Conservation (phyloP, 2,113 vertebrate species). For the Clarias magur region DNA sequence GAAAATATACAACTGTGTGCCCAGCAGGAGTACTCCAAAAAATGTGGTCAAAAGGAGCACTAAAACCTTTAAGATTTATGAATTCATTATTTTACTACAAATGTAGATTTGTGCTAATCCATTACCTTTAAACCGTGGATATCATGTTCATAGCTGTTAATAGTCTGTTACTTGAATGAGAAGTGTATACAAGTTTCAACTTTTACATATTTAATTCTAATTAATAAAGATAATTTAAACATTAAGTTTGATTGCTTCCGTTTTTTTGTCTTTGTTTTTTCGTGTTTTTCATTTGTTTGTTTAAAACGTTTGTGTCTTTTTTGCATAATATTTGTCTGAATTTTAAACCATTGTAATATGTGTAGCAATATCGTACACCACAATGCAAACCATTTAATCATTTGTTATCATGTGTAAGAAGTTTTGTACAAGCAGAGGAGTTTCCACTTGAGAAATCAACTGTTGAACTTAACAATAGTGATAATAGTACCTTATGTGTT, state of each 20-base stretch:
- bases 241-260: background rate
- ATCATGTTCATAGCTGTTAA: background rate
- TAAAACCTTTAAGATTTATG: background rate
- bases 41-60: background rate
- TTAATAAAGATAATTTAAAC: background rate
- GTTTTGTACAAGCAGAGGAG: background rate
- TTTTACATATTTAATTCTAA: background rate
- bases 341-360: background rate
- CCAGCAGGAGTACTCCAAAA: background rate
- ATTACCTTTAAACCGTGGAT: background rate
- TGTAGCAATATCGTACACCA: background rate
- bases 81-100: background rate
- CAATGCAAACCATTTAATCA: background rate
- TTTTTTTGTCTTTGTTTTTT: background rate
- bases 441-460: background rate
- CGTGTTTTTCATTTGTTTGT: no score
- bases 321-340: background rate
- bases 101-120: background rate
- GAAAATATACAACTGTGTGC: background rate
- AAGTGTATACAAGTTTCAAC: background rate
- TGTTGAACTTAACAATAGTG: background rate
- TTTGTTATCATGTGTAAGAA: background rate
- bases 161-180: background rate
- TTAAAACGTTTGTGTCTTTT: background rate
- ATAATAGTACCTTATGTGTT: background rate